Conservation (phyloP, 2,113 vertebrate genomes). For the Nymphicus hollandicus region DNA sequence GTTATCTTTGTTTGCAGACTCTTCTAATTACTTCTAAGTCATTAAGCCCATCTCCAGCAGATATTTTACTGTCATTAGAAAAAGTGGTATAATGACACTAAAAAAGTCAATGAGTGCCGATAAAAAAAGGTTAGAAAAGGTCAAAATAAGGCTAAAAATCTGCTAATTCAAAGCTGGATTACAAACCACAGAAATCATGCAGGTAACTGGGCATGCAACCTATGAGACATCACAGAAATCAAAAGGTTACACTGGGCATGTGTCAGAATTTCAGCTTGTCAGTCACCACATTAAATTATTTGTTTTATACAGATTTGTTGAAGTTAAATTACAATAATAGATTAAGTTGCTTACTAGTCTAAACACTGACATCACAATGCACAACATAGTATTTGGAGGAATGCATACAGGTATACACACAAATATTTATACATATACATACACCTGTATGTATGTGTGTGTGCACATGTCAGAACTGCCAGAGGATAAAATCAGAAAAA, state of each 20-base stretch:
- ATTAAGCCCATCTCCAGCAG: slow-evolving; percentile 66
- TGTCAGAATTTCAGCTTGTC: background rate
- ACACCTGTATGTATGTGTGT: background rate
- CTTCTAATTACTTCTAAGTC: slow-evolving; percentile 72
- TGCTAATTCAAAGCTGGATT: slow-evolving; percentile 8
- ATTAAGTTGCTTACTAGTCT: background rate
- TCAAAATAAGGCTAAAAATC: slow-evolving; percentile 11
- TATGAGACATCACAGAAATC: background rate
- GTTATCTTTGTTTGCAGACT: slow-evolving; percentile 69
- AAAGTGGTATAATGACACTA: slow-evolving; percentile 55
- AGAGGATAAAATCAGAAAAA: background rate
- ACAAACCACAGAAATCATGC: background rate
- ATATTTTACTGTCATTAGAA: slow-evolving; percentile 66
- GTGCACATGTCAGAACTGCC: fast-evolving
- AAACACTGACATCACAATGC: background rate
- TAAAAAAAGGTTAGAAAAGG: background rate
- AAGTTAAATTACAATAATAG: background rate
- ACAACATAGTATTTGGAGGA: background rate
- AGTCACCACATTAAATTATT: background rate
- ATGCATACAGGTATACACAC: background rate
- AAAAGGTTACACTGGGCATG: background rate
- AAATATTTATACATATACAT: too few relatives aligned
- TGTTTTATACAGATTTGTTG: background rate
- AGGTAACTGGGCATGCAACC: background rate
- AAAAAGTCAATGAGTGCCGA: slow-evolving; percentile 25